phyloP scores from a whole-genome alignment of 2,888 invertebrate genomes.

The Cheilosia pagana region DNA sequence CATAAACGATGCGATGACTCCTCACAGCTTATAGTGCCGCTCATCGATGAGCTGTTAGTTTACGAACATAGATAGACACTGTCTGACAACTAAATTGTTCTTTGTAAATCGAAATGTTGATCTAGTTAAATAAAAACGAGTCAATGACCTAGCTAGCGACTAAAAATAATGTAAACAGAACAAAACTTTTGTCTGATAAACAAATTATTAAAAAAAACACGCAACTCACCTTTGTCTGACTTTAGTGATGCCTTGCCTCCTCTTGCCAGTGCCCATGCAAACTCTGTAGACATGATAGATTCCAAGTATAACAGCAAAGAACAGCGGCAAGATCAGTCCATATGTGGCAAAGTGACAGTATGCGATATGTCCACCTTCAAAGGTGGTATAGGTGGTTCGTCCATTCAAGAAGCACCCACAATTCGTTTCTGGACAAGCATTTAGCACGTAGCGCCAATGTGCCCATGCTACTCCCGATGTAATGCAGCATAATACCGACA shows the following conservation, averaged over 20 bases:
- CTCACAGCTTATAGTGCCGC: too few relatives aligned
- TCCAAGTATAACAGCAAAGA: conserved; percentile 87
- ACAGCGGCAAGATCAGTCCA: conserved; percentile 86
- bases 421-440: conserved; percentile 87
- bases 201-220: neutral
- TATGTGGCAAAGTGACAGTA: conserved; percentile 88
- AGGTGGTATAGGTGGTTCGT: conserved; percentile 86
- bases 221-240: conserved; percentile 81
- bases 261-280: conserved; percentile 86
- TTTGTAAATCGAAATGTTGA: too few relatives aligned
- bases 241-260: conserved; percentile 81
- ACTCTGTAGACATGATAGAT: conserved; percentile 89
- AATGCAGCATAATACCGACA: conserved; percentile 81
- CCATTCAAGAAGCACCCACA: conserved; percentile 89
- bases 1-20: too few relatives aligned
- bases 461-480: conserved; percentile 86
- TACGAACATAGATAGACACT: too few relatives aligned
- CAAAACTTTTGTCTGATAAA: neutral
- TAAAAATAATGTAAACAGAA: neutral
- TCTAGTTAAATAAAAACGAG: too few relatives aligned
- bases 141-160: too few relatives aligned
- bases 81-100: too few relatives aligned
- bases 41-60: too few relatives aligned
- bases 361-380: conserved; percentile 87
- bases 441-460: conserved; percentile 88